These are phyloP conservation scores for Ophiothrix spiculata DNA, from an alignment of 35 echinoderm and acorn worm genomes.

Conservation along the genomic window DNA sequence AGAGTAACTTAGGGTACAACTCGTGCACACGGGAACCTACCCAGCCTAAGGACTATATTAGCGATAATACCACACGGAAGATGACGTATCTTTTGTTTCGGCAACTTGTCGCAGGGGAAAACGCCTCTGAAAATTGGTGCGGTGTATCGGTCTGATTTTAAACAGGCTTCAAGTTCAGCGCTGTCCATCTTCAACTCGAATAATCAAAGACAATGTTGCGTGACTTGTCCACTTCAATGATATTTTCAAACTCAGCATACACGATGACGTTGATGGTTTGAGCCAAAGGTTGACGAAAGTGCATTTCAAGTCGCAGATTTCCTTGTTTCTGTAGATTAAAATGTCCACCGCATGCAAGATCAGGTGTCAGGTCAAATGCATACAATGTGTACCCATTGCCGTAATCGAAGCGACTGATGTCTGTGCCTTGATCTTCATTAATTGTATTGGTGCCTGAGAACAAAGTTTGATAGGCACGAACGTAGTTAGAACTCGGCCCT, in stretches of 20 bases:
- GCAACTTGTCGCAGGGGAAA: neutral
- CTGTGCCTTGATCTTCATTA: constrained; percentile 32
- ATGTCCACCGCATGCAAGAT: constrained; percentile 36
- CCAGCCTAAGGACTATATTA: too few relatives aligned
- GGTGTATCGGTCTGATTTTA: neutral
- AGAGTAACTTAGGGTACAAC: too few relatives aligned
- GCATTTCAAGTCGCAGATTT: constrained; percentile 69
- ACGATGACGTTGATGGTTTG: constrained; percentile 63
- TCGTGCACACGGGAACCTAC: too few relatives aligned
- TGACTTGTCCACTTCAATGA: constrained; percentile 69
- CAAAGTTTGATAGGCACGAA: constrained; percentile 39
- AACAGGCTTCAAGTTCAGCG: neutral
- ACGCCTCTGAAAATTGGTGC: neutral
- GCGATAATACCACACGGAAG: neutral
- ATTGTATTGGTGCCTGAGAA: constrained; percentile 42
- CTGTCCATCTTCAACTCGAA: neutral
- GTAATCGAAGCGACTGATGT: constrained; percentile 48
- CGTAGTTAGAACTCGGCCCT: neutral
- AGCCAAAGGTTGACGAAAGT: constrained; percentile 44
- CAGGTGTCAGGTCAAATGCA: constrained; percentile 70
- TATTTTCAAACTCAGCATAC: constrained; percentile 70
- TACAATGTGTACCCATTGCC: constrained; percentile 57
- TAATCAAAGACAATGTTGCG: constrained; percentile 50
- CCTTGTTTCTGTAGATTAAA: constrained; percentile 62
- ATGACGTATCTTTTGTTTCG: neutral